These are phyloP conservation scores for Pinna nobilis DNA, from an alignment of 1,140 invertebrate genomes.

Conservation along the genomic window DNA sequence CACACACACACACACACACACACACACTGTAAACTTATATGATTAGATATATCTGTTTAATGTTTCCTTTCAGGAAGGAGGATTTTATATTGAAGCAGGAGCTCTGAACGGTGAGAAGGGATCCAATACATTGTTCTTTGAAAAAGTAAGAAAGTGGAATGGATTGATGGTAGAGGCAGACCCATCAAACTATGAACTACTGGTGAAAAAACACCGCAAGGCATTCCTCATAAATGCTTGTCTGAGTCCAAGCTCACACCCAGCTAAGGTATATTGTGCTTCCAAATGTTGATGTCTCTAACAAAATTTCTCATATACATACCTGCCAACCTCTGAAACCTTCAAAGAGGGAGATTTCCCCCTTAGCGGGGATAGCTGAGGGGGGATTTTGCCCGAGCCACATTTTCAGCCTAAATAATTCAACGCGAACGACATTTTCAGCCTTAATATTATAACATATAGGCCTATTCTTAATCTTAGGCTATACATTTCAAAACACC, in stretches of 20 bases:
- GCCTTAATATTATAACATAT: too few species aligned
- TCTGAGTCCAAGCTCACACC: constrained; percentile 36
- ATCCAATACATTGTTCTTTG: constrained; percentile 83
- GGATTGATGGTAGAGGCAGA: constrained; percentile 86
- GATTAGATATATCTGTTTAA: too few species aligned
- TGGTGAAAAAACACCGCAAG: constrained; percentile 56
- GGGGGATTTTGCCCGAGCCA: background rate
- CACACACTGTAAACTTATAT: too few species aligned
- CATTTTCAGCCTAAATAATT: too few species aligned
- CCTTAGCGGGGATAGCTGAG: background rate
- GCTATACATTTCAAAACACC: too few species aligned
- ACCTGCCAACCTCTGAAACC: too few species aligned
- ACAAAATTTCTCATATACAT: background rate
- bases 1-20: too few species aligned
- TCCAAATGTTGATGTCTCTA: background rate
- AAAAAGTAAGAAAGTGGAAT: constrained; percentile 83
- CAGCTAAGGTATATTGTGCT: constrained; percentile 33
- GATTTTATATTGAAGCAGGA: constrained; percentile 80
- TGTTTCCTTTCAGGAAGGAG: constrained; percentile 52
- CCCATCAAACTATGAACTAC: constrained; percentile 77
- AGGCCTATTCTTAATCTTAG: too few species aligned
- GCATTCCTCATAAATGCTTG: constrained; percentile 53
- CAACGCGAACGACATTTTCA: too few species aligned
- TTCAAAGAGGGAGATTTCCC: too few species aligned
- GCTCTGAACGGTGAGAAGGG: constrained; percentile 79